Percentiles rank a stretch among this genome's conserved stretches.
Evolutionary conservation across 2,888 invertebrate genomes (phyloP).

Genomic region (Lysandra coridon): DNA sequence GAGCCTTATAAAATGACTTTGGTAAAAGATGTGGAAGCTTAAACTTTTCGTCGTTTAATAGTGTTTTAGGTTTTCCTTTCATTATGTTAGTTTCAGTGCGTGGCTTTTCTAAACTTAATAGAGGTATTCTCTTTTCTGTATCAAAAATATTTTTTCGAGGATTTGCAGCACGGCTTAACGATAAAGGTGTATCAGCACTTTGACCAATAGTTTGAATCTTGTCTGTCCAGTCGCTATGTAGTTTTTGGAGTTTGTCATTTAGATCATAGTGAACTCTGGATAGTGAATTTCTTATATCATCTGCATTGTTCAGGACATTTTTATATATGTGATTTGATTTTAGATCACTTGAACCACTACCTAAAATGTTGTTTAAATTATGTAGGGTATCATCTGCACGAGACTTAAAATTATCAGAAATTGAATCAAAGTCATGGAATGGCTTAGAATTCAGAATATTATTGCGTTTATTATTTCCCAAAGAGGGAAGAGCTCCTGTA

Average conservation of each 20-base stretch:
- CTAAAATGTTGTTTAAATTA: constrained; percentile 52
- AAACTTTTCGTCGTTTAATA: background rate
- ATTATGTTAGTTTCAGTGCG: constrained; percentile 6
- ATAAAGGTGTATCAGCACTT: constrained; percentile 34
- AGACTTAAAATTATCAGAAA: constrained; percentile 49
- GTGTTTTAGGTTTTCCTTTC: background rate
- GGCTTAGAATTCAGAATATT: constrained; percentile 33
- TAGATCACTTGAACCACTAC: constrained; percentile 44
- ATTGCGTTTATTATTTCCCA: constrained; percentile 13
- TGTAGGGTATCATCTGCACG: constrained; percentile 54
- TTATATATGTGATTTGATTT: constrained; percentile 40
- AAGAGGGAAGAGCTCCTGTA: background rate
- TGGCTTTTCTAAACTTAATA: background rate
- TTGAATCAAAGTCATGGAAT: constrained; percentile 36
- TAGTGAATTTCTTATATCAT: constrained; percentile 54
- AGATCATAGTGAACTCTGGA: constrained; percentile 54
- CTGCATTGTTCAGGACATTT: constrained; percentile 47
- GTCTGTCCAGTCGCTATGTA: constrained; percentile 62
- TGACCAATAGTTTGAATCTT: constrained; percentile 50
- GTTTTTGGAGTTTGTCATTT: constrained; percentile 58
- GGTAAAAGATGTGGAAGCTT: background rate
- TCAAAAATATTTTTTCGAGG: constrained; percentile 19
- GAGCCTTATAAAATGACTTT: background rate
- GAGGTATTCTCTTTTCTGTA: background rate
- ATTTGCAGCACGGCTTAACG: background rate